Evolutionary conservation across 2,888 invertebrate genomes (phyloP), one percentile per base, ranked within the genome.

Genomic region (Vesta saturnalis): DNA sequence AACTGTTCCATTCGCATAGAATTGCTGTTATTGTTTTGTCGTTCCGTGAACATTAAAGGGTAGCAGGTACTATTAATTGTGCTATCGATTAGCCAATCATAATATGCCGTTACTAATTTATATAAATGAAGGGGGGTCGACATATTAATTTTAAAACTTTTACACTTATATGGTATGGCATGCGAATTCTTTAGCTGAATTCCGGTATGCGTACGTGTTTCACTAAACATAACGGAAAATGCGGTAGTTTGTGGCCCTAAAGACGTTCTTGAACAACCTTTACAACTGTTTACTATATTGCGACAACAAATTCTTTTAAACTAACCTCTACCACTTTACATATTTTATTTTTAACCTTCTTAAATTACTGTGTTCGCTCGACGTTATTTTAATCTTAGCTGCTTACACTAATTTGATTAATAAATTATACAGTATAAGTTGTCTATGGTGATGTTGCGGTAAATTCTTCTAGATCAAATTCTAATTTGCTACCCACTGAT

Each of bases 241-340:
- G 47, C 57, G 30, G 60, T 39, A 47, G 59, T 39, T 65, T 60
- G 66, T 43, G 43, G 58, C 62, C 62, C 61, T 67, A 62, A 39
- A 56, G 66, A 66, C 52, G 61, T 21, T 62, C 60, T 66, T 66
- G 66, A 46, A 56, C 57, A 67, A 67, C 67, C 62, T 67, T 61
- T 61, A 60, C 60, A 67, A 67, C 67, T 54, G 67, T 67, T 67
- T 62, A 67, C 62, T 67, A 58, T 62, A 46, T 67, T 62, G 58
- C 67, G 58, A 67, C 67, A 67, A 52, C 62, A 57, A 61, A 67
- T 67, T 67, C 61, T 67, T 67, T 62, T 43, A 2, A 43, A 2
- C 3, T 6, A n/a, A n/a, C n/a, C n/a, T n/a, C n/a, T n/a, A n/a
- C n/a, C n/a, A n/a, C n/a, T n/a, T n/a, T n/a, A 14, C 43, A n/a